phyloP scores from a whole-genome alignment of 2,797 vertebrate genomes.

The Anolis apletophallus region DNA sequence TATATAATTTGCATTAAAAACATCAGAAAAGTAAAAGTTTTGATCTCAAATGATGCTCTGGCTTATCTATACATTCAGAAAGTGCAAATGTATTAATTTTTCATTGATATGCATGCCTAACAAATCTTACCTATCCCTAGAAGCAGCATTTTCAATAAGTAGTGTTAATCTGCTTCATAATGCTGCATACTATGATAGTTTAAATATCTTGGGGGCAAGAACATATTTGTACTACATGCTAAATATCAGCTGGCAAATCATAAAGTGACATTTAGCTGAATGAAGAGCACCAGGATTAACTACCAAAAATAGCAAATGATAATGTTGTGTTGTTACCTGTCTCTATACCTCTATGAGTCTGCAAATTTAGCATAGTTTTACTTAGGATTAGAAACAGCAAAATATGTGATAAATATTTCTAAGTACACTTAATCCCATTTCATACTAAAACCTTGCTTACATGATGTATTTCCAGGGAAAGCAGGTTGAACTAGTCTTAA shows the following conservation, averaged over 20 bases:
- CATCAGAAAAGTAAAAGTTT: background rate
- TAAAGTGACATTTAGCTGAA: constrained; percentile 4
- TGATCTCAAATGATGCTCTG: background rate
- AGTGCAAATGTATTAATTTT: background rate
- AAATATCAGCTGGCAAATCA: constrained; percentile 8
- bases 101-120: background rate
- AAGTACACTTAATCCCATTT: constrained; percentile 79
- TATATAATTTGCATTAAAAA: too few relatives aligned
- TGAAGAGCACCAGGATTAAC: constrained; percentile 25
- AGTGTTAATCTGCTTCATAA: background rate
- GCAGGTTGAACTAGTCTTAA: constrained; percentile 61
- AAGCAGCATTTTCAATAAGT: background rate
- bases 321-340: constrained; percentile 42
- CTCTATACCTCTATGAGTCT: constrained; percentile 38
- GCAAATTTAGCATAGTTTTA: constrained; percentile 55
- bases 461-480: constrained; percentile 74
- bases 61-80: background rate
- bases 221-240: background rate
- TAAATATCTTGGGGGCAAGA: background rate
- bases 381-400: constrained; percentile 58
- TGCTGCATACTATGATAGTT: background rate
- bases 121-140: background rate
- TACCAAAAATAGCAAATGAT: constrained; percentile 34
- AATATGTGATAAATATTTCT: constrained; percentile 70
- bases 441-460: constrained; percentile 78